These are phyloP conservation scores for Platysternon megacephalum DNA, from an alignment of 2,113 vertebrate species.

Conservation along the genomic window DNA sequence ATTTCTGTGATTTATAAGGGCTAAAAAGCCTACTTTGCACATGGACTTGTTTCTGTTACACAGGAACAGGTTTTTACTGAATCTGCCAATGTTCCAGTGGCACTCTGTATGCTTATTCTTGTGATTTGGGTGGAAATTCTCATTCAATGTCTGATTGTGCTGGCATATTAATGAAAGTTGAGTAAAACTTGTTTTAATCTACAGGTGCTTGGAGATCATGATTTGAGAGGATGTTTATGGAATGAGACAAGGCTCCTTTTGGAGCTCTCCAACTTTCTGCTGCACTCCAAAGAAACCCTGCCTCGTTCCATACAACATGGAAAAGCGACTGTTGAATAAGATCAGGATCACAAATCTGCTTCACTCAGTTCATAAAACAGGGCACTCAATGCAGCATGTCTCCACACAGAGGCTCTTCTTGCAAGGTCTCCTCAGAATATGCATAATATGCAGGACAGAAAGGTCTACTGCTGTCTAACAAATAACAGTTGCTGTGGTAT, in stretches of 20 bases:
- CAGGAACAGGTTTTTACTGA: constrained; percentile 30
- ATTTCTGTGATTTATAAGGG: neutral
- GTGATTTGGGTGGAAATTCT: neutral
- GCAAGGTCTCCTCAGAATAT: neutral
- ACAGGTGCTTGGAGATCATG: neutral
- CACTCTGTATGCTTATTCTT: constrained; percentile 13
- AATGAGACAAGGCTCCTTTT: neutral
- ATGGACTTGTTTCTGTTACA: neutral
- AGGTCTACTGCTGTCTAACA: neutral
- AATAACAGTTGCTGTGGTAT: neutral
- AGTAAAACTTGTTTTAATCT: constrained; percentile 10
- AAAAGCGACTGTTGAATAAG: neutral
- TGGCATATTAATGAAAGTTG: neutral
- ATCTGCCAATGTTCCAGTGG: neutral
- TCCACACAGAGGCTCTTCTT: neutral
- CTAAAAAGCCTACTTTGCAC: constrained; percentile 22
- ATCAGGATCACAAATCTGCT: neutral
- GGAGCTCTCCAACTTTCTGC: neutral
- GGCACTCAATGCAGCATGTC: neutral
- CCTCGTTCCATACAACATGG: neutral
- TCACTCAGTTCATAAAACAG: neutral
- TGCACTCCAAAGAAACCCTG: neutral
- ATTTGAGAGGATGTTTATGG: neutral
- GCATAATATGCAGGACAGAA: neutral
- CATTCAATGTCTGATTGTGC: neutral